Evolutionary conservation across 2,113 vertebrate species (phyloP), one percentile per base, ranked within the genome.

Genomic region (Esox niger): DNA sequence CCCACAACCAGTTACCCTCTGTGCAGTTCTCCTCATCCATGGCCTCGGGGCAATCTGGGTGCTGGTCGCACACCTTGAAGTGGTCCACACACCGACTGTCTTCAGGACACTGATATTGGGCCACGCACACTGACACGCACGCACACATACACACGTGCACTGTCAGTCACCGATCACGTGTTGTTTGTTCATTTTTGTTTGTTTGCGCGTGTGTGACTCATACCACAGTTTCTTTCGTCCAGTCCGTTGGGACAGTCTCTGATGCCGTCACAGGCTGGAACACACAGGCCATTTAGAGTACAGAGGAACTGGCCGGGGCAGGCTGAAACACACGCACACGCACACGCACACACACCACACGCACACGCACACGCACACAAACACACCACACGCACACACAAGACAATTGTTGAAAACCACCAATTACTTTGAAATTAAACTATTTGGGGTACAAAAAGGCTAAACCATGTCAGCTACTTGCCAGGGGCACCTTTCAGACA

Each of bases 211-310:
- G 1, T 4, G n/a, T 4, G 13, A 72, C 88, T n/a, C n/a, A 88
- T 83, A 98, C 96, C 95, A 0, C 96, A 98, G 30, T 96, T 96
- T 70, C 93, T 94, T 86, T 98, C 96, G 32, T 98, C 96, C 43
- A 96, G 87, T 33, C 92, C 94, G 0, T 93, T 95, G 76, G 94
- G 92, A 62, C 96, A 98, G 69, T 98, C 96, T 63, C 91, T 92
- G 80, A 98, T 91, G 0, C 96, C 95, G 0, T 98, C 95, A 31
- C 96, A 98, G 30, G 90, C 87, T 0, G 95, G 91, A 17, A 98
- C 95, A 0, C 96, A 98, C 60, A 96, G 83, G 9, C 96, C 95
- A 0, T 95, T 96, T 55, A 92, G 77, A 0, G 77, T 90, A 82
- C 96, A 98, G 63, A 98, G 88, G 73, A 95, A 95, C 84, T 94